phyloP scores from a whole-genome alignment of 2,888 invertebrate genomes.

The Drosophila yooni region DNA sequence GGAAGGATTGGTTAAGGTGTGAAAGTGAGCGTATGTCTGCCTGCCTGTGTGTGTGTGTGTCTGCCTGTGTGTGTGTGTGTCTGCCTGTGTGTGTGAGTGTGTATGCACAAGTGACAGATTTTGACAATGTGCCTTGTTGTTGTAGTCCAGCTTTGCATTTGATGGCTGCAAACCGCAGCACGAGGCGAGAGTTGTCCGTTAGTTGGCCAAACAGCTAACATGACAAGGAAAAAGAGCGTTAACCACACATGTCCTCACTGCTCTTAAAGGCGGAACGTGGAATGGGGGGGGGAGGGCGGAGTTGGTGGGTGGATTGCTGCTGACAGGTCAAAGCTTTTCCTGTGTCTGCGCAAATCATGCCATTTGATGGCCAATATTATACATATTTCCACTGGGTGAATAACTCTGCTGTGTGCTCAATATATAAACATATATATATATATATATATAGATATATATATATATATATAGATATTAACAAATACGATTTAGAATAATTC shows the following conservation, averaged over 20 bases:
- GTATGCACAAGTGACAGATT: slow-evolving; percentile 58
- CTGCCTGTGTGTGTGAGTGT: slow-evolving; percentile 3
- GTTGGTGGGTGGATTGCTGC: background rate
- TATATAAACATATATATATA: background rate
- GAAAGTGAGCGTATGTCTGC: slow-evolving; percentile 18
- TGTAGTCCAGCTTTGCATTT: slow-evolving; percentile 48
- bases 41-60: slow-evolving; percentile 13
- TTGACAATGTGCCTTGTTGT: slow-evolving; percentile 61
- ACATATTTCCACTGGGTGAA: background rate
- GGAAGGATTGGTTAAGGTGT: slow-evolving; percentile 5
- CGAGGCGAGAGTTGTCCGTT: slow-evolving; percentile 35
- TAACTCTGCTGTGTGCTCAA: background rate
- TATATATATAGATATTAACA: background rate
- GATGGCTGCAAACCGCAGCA: slow-evolving; percentile 43
- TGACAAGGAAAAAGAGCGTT: slow-evolving; percentile 60
- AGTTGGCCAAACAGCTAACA: slow-evolving; percentile 44
- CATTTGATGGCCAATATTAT: background rate
- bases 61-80: background rate
- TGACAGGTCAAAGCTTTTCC: background rate
- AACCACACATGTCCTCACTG: slow-evolving; percentile 59
- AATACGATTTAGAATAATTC: no score
- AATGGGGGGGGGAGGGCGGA: background rate
- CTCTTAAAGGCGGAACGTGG: slow-evolving; percentile 26
- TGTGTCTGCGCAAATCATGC: slow-evolving; percentile 36
- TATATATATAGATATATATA: background rate